Evolutionary conservation across 2,888 invertebrate genomes (phyloP).

Genomic region (Lepidocyrtoides sp.): DNA sequence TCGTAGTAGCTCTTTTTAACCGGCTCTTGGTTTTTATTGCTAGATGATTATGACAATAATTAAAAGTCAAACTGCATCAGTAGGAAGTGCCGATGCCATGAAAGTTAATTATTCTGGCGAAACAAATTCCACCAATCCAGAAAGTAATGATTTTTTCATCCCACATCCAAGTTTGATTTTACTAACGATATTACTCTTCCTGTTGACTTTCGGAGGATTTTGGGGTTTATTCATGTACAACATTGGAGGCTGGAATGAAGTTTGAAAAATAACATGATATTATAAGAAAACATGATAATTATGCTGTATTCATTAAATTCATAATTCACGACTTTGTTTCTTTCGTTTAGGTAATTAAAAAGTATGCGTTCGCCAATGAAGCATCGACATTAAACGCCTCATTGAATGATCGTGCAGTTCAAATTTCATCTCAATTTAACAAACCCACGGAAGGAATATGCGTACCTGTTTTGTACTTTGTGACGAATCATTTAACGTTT

Average conservation of each 20-base stretch:
- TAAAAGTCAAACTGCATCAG: background rate
- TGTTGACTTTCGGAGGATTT: slow-evolving; percentile 18
- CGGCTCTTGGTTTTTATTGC: background rate
- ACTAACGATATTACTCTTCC: slow-evolving; percentile 22
- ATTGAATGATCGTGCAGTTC: background rate
- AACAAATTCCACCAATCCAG: no score
- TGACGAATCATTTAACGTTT: slow-evolving; percentile 60
- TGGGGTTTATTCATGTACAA: slow-evolving; percentile 12
- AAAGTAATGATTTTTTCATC: background rate
- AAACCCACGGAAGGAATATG: slow-evolving; percentile 65
- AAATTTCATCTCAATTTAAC: background rate
- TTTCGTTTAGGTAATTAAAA: slow-evolving; percentile 55
- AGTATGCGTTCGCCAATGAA: background rate
- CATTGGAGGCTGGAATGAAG: slow-evolving; percentile 23
- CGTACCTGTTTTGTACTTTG: slow-evolving; percentile 68
- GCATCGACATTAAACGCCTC: background rate
- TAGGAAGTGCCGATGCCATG: background rate
- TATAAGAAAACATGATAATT: no score
- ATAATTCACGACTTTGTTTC: no score
- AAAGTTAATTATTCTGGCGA: background rate
- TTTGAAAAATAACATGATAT: background rate
- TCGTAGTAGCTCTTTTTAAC: no score
- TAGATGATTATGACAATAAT: background rate
- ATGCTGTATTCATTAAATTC: no score
- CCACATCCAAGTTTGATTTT: slow-evolving; percentile 22